Evolutionary conservation across 2,113 vertebrate genomes (phyloP).

Genomic region (Channa argus): DNA sequence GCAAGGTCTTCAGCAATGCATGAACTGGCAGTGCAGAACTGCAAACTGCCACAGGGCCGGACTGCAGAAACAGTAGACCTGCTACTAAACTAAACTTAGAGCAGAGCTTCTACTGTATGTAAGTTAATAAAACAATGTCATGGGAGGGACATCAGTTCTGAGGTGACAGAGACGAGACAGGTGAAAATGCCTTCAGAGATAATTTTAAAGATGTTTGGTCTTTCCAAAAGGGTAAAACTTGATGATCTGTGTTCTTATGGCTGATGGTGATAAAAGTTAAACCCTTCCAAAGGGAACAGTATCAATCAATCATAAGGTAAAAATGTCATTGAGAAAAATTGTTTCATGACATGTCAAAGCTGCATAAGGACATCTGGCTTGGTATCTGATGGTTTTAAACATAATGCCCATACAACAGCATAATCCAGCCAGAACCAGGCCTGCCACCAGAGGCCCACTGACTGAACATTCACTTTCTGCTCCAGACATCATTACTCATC

Average conservation of each 20-base stretch:
- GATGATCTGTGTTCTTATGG: slow-evolving; percentile 17
- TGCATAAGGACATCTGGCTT: slow-evolving; percentile 12
- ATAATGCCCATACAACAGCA: not conserved
- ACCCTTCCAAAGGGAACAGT: not conserved
- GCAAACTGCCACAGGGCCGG: slow-evolving; percentile 21
- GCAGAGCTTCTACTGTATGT: slow-evolving; percentile 17
- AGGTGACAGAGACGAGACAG: slow-evolving; percentile 42
- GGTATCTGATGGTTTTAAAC: slow-evolving; percentile 7
- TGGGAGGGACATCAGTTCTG: slow-evolving; percentile 38
- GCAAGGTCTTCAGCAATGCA: no score
- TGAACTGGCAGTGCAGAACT: not conserved
- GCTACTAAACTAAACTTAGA: slow-evolving; percentile 54
- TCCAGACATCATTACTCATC: slow-evolving; percentile 64
- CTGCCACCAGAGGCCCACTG: slow-evolving; percentile 32
- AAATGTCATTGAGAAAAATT: slow-evolving; percentile 17
- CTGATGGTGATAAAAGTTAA: not conserved
- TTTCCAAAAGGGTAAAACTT: slow-evolving; percentile 36
- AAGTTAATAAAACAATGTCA: slow-evolving; percentile 52
- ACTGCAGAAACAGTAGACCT: not conserved
- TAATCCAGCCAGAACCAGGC: slow-evolving; percentile 42
- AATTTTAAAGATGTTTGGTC: slow-evolving; percentile 7
- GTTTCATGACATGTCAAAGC: slow-evolving; percentile 11
- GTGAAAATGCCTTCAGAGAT: slow-evolving; percentile 3
- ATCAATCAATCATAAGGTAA: slow-evolving; percentile 18
- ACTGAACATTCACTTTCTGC: slow-evolving; percentile 32